Base-by-base conservation (phyloP, 2,113 vertebrate genomes). In the Synchiropus splendidus region DNA sequence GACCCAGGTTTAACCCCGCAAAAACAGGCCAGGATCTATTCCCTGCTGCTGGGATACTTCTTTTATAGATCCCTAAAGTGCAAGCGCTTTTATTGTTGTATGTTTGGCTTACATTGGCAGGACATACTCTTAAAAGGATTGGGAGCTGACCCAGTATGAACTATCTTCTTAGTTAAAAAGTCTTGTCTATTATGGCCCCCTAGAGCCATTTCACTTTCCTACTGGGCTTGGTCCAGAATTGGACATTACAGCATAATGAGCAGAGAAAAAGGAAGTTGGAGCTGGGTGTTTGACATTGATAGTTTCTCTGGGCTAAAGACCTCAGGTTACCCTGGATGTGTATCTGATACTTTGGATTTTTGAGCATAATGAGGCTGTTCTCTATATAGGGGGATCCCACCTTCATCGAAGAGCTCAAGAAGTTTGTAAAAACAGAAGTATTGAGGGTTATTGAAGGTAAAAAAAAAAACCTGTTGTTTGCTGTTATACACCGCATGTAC, bases 371-470 rank as follows among this genome's bases (percentile, higher is more conserved):
- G 39, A 31, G 39, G 46, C 18, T 41, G 34, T 51, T 60, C 27
- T 45, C 48, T 21, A 34, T 57, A 38, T 81, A 98, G 95, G 82
- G 64, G 61, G 87, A 92, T 72, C 45, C 72, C 5, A 40, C 85
- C 69, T 82, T 89, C 75, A 79, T 90, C 68, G 88, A 95, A 72
- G 93, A 98, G 84, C 89, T 98, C 58, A 91, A 87, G 82, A 83
- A 63, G 41, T 90, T 92, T 14, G 92, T 98, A 65, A 87, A 73
- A 78, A 89, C 78, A 65, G 93, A 98, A 72, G 88, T 98, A 48
- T 75, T 91, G 48, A 87, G 83, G 45, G 77, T 95, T 75, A 89
- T 98, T 83, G 90, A 95, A 91, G 95, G 95, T 97, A 86, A 16
- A 39, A 41, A 32, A 13, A 1, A 14, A 54, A 42, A 6, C 10